These are phyloP conservation scores for Euclidia mi DNA, from an alignment of 2,888 invertebrate species.

Conservation along the genomic window DNA sequence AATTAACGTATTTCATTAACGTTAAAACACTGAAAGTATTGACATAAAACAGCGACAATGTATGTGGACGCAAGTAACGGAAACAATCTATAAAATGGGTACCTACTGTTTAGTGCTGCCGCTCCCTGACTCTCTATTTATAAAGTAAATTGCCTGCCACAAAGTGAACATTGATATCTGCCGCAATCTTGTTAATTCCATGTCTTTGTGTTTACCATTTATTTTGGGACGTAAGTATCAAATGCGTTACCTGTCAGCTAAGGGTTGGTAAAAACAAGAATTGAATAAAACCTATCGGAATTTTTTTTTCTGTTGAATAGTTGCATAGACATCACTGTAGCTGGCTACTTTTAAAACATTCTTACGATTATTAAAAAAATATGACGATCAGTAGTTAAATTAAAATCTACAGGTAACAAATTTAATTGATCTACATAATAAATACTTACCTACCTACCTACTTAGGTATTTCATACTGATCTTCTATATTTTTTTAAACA, in stretches of 20 bases:
- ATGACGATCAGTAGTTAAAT: too few species aligned
- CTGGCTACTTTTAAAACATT: too few species aligned
- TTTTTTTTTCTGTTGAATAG: too few species aligned
- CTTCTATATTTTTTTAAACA: too few species aligned
- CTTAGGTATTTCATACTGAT: too few species aligned
- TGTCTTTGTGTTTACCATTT: slow-evolving; percentile 56
- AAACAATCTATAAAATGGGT: slow-evolving; percentile 84
- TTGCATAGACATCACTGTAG: too few species aligned
- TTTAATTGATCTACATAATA: too few species aligned
- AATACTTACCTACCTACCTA: too few species aligned
- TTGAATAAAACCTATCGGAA: too few species aligned
- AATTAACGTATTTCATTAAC: slow-evolving; percentile 1
- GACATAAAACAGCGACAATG: slow-evolving; percentile 39
- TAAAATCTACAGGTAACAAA: too few species aligned
- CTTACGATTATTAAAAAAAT: too few species aligned
- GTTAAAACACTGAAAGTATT: background rate
- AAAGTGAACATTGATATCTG: slow-evolving; percentile 78
- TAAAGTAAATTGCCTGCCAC: slow-evolving; percentile 84
- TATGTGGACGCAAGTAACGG: slow-evolving; percentile 55
- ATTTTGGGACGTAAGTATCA: slow-evolving; percentile 29
- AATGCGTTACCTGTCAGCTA: slow-evolving; percentile 31
- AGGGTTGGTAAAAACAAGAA: slow-evolving; percentile 28
- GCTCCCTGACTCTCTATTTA: slow-evolving; percentile 84
- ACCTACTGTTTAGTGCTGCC: slow-evolving; percentile 76
- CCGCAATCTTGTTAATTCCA: slow-evolving; percentile 75